Base-by-base conservation (phyloP, 2,113 vertebrate species). In the Ammospiza nelsoni region DNA sequence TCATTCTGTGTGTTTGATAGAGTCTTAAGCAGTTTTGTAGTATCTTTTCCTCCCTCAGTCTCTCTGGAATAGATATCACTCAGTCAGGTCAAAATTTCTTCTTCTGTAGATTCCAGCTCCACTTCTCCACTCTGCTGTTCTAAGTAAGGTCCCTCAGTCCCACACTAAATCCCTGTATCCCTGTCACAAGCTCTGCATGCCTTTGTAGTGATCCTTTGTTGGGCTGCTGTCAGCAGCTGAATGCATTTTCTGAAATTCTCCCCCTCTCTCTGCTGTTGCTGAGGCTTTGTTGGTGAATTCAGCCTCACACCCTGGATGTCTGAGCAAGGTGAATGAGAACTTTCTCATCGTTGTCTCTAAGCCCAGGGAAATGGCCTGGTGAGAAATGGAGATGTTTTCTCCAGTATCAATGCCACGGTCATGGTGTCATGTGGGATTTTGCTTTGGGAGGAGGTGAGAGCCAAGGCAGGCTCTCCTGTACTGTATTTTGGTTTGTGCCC, bases 1-100 rank as follows among this genome's bases (percentile, higher is more conserved):
- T 80, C 15, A 24, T 91, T 84, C 83, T 79, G 65, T 91, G 73
- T 81, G 83, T 90, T 91, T 94, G 93, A 94, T 95, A 86, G 19
- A 63, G 73, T 79, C 89, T 91, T 83, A 76, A 96, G 55, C 23
- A 81, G 54, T 85, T 95, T 82, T 90, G 76, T 82, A 74, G 62
- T 80, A 95, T 87, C 80, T 93, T 79, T 93, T 76, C 31, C 68
- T 51, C 84, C 63, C 57, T 67, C 20, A 55, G 51, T 93, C 73
- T 43, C 92, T 87, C 66, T n/a, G 89, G 92, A 94, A 76, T 62
- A 74, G 55, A 15, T 85, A 95, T 87, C 87, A 71, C 23, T 95
- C 62, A 72, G 29, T 67, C 68, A 86, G 87, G 75, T 95, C 43
- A 84, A 73, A 46, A 29, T 62, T 66, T 63, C 54, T 61, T 84